Base-by-base conservation (phyloP, 2,113 vertebrate genomes). In the Eptesicus fuscus region DNA sequence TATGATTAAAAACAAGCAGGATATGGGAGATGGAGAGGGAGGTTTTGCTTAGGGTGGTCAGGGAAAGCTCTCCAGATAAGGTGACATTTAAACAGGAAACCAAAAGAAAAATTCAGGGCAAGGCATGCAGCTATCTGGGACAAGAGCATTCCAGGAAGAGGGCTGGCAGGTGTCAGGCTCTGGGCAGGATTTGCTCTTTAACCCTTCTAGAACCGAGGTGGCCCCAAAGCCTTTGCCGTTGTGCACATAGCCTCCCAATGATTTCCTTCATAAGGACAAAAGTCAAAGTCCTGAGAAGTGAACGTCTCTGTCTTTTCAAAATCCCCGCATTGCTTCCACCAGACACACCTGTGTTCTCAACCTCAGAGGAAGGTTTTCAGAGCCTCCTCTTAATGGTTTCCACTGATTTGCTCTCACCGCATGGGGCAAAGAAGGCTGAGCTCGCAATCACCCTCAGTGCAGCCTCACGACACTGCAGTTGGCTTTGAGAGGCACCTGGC, bases 401-500 rank as follows among this genome's bases (percentile, higher is more conserved):
- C 73, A 23, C 53, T 71, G 5, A 30, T 67, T 70, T 42, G 7
- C 51, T 18, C n/a, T 30, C 42, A 4, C 51, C 2, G 56, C 4
- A 0, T 4, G 20, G 22, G 13, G 7, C 37, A n/a, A 18, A 17
- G 47, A 37, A 42, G 32, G 47, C n/a, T 30, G 42, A 7, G 53
- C 30, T 20, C 9, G 0, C 56, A 44, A 9, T 44, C 56, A 20
- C 11, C 56, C 25, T 44, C 56, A 4, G 56, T 32, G 56, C 20
- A 71, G 70, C 37, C 17, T 9, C 40, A 0, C 0, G 2, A 10
- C 16, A 40, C 20, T 37, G 1, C 7, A 2, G 0, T 30, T 49
- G 10, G 23, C 16, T 25, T 44, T n/a, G 42, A 63, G 10, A 40
- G 7, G 4, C 0, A 17, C 65, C 82, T 18, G 23, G 9, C 56